Base-by-base conservation (phyloP, 2,113 vertebrate genomes). In the Brachypodius melanocephalos region DNA sequence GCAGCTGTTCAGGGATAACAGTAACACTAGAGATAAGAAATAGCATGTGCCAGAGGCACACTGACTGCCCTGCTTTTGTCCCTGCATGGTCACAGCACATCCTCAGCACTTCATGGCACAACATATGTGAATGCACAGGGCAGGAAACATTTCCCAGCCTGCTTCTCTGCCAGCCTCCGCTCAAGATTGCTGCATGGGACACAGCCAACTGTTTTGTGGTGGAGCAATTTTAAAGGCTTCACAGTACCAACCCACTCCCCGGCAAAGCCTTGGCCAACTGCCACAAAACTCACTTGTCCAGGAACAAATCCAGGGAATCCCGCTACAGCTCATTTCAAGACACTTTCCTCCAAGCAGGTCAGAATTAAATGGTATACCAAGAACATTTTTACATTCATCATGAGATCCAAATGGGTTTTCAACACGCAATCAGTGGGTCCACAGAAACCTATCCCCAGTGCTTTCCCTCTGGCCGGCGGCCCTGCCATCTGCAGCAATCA, bases 401-500 rank as follows among this genome's bases (percentile, higher is more conserved):
- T 81, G 90, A 96, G 81, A 97, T 97, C 95, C 94, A 97, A 95
- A 96, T 91, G 95, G 93, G 71, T 96, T 95, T 97, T 93, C 92
- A 95, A 93, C 59, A 96, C 34, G 1, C 2, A 11, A 89, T 94
- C 94, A 85, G 24, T 91, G 88, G 91, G 91, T 97, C 92, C 90
- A 96, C 68, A 95, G 95, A 96, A 93, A 94, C 92, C 95, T 96
- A 92, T 82, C 51, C 74, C 88, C 95, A 75, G 91, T 66, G 86
- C 72, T 80, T 91, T 57, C 80, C 88, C 67, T 90, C 84, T 3
- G 45, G 94, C 55, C 76, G 82, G 78, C 0, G 0, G 83, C 90
- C 88, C 86, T 89, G 90, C 51, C 52, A 72, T 55, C 54, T 84
- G 84, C 81, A 96, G 92, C 91, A 75, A 91, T 59, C 19, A 5